phyloP scores from a whole-genome alignment of 2,797 vertebrate genomes.

The Columba guinea region DNA sequence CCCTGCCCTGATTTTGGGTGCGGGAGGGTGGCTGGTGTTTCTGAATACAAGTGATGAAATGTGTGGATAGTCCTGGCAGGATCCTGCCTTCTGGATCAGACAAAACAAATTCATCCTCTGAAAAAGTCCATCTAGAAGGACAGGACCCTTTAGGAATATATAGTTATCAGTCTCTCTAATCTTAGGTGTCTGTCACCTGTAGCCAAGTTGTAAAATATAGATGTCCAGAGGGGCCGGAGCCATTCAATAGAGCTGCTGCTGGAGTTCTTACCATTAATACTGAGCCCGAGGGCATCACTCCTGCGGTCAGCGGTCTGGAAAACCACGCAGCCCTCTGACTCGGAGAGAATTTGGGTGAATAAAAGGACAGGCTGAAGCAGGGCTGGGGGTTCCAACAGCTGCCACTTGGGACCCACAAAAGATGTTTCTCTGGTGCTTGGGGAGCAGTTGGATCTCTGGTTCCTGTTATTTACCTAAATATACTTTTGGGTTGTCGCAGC shows the following conservation, averaged over 20 bases:
- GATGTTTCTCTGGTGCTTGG: not conserved
- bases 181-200: slow-evolving; percentile 63
- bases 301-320: not conserved
- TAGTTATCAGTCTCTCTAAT: slow-evolving; percentile 48
- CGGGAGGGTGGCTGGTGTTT: not conserved
- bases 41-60: not conserved
- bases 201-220: slow-evolving; percentile 31
- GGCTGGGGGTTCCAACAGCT: not conserved
- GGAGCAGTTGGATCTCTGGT: not conserved
- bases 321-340: not conserved
- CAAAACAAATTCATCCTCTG: slow-evolving; percentile 49
- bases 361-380: not conserved
- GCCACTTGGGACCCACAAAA: not conserved
- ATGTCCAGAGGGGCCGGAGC: slow-evolving; percentile 17
- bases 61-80: not conserved
- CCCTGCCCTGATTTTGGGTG: not conserved
- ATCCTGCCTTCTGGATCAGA: not conserved
- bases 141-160: slow-evolving; percentile 31
- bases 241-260: slow-evolving; percentile 53
- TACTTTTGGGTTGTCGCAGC: not conserved
- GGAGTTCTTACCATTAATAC: slow-evolving; percentile 49
- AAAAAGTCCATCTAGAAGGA: slow-evolving; percentile 48
- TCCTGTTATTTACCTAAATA: not conserved
- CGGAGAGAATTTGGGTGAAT: not conserved
- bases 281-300: slow-evolving; percentile 3